Percentiles rank a stretch among this genome's conserved stretches.
phyloP scores from a whole-genome alignment of 2,113 vertebrate genomes.

The Artemisiospiza belli region DNA sequence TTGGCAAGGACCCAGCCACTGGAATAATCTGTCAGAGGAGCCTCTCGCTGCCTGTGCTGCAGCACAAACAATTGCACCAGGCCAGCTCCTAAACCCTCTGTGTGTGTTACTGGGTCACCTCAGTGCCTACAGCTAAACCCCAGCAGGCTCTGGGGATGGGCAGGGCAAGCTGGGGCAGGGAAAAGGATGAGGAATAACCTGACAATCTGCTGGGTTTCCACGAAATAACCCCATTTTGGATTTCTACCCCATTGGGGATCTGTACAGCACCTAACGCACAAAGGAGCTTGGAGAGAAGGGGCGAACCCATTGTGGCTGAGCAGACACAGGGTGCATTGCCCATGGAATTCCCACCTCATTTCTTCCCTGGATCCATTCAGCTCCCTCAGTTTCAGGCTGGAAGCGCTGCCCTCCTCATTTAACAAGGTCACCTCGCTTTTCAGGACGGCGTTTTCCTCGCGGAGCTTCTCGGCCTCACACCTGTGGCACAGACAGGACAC shows the following conservation, averaged over 20 bases:
- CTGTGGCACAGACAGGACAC: conserved; percentile 65
- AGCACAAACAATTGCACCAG: not conserved
- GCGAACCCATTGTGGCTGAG: rapidly evolving
- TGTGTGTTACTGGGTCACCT: not conserved
- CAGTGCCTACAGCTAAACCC: not conserved
- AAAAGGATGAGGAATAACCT: not conserved
- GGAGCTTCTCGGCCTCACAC: conserved; percentile 82
- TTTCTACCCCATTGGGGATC: not conserved
- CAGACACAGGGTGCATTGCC: not conserved
- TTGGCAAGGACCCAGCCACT: not conserved
- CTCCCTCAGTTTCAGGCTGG: conserved; percentile 73
- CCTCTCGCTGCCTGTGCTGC: not conserved
- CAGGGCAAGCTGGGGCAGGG: not conserved
- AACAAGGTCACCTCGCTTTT: conserved; percentile 78
- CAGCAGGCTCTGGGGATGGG: not conserved
- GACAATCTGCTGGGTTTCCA: not conserved
- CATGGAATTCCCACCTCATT: conserved; percentile 75
- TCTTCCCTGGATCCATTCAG: conserved; percentile 80
- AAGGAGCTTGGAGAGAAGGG: not conserved
- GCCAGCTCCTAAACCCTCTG: not conserved
- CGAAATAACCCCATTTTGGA: rapidly evolving
- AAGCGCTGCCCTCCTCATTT: conserved; percentile 77
- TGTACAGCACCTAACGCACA: rapidly evolving
- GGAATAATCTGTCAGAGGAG: not conserved
- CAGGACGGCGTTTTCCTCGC: conserved; percentile 83